A percentile compares a stretch with the other conserved stretches of the same genome.
Conservation (phyloP, 2,797 vertebrate genomes). For the Rhabdomys pumilio region DNA sequence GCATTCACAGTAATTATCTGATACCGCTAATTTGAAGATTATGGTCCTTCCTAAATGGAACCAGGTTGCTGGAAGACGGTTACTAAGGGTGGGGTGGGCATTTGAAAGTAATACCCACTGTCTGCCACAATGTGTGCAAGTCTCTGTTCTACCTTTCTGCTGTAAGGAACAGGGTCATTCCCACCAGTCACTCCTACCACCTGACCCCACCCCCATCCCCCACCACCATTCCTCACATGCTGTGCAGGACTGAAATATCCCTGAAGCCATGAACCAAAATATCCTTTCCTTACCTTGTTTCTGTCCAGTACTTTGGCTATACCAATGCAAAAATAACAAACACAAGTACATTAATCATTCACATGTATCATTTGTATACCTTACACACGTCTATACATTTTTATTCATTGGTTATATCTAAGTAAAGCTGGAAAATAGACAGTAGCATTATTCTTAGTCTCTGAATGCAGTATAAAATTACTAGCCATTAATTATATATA, state of each 20-base stretch:
- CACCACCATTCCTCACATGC: neutral
- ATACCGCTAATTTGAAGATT: neutral
- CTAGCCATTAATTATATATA: neutral
- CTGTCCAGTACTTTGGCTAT: neutral
- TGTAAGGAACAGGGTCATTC: neutral
- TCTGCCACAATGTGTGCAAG: neutral
- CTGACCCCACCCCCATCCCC: too few species aligned
- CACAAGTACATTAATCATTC: neutral
- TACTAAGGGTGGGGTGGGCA: too few species aligned
- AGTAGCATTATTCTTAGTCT: neutral
- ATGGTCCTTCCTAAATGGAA: neutral
- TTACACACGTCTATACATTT: neutral
- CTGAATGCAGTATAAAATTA: neutral
- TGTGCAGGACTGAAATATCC: neutral
- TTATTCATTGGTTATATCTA: neutral
- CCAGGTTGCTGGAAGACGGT: neutral
- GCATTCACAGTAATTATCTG: too few species aligned
- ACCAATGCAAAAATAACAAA: neutral
- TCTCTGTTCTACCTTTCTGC: neutral
- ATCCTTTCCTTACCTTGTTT: neutral
- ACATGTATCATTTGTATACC: neutral
- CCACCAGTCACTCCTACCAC: rapidly evolving
- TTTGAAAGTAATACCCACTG: neutral
- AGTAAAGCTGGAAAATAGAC: neutral
- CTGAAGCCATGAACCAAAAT: neutral